Base-by-base conservation (phyloP, 2,113 vertebrate genomes). In the Chrysemys picta region DNA sequence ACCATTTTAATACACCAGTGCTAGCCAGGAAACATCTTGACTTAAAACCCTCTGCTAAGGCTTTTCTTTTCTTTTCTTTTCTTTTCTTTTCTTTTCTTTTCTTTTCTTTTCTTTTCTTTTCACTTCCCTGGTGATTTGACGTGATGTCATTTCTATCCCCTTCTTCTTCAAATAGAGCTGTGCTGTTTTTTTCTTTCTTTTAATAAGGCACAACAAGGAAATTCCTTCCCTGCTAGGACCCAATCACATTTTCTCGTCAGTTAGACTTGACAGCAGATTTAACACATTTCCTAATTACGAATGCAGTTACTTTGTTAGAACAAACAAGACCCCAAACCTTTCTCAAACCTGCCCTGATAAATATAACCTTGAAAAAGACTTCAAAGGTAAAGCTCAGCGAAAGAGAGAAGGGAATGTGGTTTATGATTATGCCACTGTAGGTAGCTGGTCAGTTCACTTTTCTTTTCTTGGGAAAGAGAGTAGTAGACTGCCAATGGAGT, bases 211-310 rank as follows among this genome's bases (percentile, higher is more conserved):
- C 3, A 31, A 29, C 27, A n/a, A 16, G 89, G 35, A 52, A 91
- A 84, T 50, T 81, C 53, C 31, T 94, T 93, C 81, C 65, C 56
- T 9, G 25, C 80, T 54, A 88, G 85, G 87, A 91, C 42, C 14
- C 62, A 81, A 78, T 90, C 82, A 94, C 29, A 54, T 92, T 94
- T 92, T 89, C 75, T 89, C 69, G 82, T 96, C 91, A 79, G 83
- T 94, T 83, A 65, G 10, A 80, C 6, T 17, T 84, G 90, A 80
- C 81, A 90, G 93, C 29, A 87, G 87, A 49, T 88, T 87, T 89
- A 85, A 65, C 1, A 14, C 50, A 87, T 95, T 94, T 89, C 94
- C 89, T 96, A 92, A 89, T 95, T 95, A 87, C 47, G 69, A 65
- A 75, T 56, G 84, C 53, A 78, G 91, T 95, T 83, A 83, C 69